phyloP scores from a whole-genome alignment of 2,113 vertebrate genomes.

The Mesitornis unicolor region DNA sequence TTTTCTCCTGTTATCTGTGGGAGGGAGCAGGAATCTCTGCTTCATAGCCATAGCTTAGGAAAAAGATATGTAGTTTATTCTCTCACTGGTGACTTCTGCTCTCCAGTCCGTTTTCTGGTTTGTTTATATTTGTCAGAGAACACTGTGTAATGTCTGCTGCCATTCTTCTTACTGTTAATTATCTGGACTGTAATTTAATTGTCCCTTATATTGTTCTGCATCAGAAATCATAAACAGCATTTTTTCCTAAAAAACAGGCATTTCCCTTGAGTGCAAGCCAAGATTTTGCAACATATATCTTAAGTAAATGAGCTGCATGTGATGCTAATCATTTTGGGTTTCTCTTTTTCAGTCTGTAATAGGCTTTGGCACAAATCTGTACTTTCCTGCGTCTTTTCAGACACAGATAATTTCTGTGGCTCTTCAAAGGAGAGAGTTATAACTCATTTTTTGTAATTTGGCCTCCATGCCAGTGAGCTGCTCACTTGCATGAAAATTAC shows the following conservation, averaged over 20 bases:
- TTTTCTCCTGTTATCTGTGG: neutral
- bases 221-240: neutral
- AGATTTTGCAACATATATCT: neutral
- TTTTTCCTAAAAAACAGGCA: neutral
- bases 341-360: neutral
- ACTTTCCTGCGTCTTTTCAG: neutral
- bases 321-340: neutral
- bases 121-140: slow-evolving; percentile 32
- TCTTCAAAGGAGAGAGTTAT: neutral
- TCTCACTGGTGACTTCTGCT: neutral
- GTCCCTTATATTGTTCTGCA: neutral
- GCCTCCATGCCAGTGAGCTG: neutral
- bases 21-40: neutral
- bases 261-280: slow-evolving; percentile 4
- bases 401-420: neutral
- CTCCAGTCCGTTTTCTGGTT: slow-evolving; percentile 2
- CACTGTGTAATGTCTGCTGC: neutral
- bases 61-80: neutral
- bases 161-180: slow-evolving; percentile 39
- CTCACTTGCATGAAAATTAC: neutral
- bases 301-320: neutral
- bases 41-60: neutral
- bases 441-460: neutral
- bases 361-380: neutral
- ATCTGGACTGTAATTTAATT: slow-evolving; percentile 8